A percentile compares a stretch with the other conserved stretches of the same genome.
Conservation (phyloP, 2,797 vertebrate species). For the Sebastes kiyomatsui region DNA sequence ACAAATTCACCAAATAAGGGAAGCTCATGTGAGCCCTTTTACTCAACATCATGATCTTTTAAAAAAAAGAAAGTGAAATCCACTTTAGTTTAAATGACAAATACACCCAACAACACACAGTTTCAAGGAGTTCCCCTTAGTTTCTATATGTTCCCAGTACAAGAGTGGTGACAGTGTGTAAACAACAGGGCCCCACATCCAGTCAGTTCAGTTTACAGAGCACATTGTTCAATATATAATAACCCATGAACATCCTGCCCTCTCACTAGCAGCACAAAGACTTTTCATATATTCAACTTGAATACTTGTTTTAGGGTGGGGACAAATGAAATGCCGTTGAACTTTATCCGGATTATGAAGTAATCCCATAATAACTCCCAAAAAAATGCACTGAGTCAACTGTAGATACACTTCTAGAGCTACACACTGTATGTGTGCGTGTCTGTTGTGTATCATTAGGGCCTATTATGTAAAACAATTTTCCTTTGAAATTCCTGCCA, state of each 20-base stretch:
- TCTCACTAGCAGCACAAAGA: neutral
- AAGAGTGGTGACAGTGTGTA: slow-evolving; percentile 3
- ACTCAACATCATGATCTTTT: neutral
- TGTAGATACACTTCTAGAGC: neutral
- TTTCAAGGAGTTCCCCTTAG: neutral
- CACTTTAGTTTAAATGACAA: neutral
- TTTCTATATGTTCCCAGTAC: neutral
- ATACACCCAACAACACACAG: neutral
- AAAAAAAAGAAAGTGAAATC: neutral
- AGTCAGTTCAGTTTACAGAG: slow-evolving; percentile 21
- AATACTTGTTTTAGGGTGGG: slow-evolving; percentile 1
- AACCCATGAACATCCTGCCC: neutral
- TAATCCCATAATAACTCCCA: neutral
- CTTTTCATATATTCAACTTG: neutral
- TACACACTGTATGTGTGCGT: neutral
- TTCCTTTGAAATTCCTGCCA: slow-evolving; percentile 33
- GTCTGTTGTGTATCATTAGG: neutral
- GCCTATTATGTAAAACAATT: slow-evolving; percentile 37
- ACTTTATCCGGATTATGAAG: neutral
- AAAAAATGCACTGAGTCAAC: neutral
- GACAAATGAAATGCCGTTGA: neutral
- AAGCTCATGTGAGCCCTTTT: neutral
- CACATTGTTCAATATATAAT: slow-evolving; percentile 44
- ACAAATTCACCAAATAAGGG: neutral
- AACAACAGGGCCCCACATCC: slow-evolving; percentile 40